These are phyloP conservation scores for Pycnomerus fuliginosus DNA, from an alignment of 2,888 invertebrate genomes.

Conservation along the genomic window DNA sequence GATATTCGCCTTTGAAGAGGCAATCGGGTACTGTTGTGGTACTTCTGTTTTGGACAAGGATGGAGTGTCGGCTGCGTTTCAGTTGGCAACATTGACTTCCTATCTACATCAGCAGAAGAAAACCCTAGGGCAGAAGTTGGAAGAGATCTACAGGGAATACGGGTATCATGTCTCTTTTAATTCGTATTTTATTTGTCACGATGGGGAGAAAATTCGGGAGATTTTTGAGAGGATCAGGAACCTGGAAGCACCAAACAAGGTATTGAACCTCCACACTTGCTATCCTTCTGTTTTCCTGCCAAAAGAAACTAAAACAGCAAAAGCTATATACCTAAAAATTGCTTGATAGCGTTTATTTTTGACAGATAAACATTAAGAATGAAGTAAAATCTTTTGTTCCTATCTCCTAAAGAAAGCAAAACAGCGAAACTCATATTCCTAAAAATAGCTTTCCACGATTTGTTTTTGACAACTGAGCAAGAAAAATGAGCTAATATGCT, in stretches of 20 bases:
- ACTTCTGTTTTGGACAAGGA: constrained; percentile 90
- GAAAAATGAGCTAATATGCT: too few relatives aligned
- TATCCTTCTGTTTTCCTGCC: too few relatives aligned
- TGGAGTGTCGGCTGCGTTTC: constrained; percentile 87
- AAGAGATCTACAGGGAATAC: constrained; percentile 77
- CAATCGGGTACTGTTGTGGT: constrained; percentile 98
- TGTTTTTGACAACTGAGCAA: too few relatives aligned
- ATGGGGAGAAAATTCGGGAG: constrained; percentile 63
- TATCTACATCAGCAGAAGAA: constrained; percentile 64
- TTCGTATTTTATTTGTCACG: constrained; percentile 87
- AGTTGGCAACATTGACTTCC: constrained; percentile 72
- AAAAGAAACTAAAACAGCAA: too few relatives aligned
- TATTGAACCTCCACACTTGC: too few relatives aligned
- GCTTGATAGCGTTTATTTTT: too few relatives aligned
- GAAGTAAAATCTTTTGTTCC: too few relatives aligned
- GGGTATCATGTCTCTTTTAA: constrained; percentile 87
- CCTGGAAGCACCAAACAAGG: constrained; percentile 62
- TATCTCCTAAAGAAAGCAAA: too few relatives aligned
- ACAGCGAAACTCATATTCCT: too few relatives aligned
- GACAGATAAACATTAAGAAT: too few relatives aligned
- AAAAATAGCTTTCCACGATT: too few relatives aligned
- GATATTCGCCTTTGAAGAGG: constrained; percentile 96
- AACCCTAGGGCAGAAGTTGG: constrained; percentile 64
- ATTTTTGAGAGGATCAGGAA: constrained; percentile 85
- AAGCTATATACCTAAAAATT: too few relatives aligned